A percentile compares a stretch with the other conserved stretches of the same genome.
Conservation (phyloP, 2,888 invertebrate genomes). For the Pyralis farinalis region DNA sequence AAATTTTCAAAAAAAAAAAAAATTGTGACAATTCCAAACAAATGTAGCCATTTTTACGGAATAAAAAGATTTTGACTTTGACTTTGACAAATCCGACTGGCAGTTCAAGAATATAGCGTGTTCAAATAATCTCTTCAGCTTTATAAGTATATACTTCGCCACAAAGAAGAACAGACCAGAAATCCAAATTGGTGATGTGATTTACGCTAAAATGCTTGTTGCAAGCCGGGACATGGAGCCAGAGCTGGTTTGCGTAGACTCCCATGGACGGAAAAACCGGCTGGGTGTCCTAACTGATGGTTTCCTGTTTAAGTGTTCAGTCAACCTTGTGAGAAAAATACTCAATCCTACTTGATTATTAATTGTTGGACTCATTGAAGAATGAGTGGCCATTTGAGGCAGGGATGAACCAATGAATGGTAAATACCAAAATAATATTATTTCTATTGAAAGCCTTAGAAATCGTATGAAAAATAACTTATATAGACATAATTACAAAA, state of each 20-base stretch:
- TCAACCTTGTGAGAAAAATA: constrained; percentile 86
- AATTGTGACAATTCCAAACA: too few relatives aligned
- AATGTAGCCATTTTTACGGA: too few relatives aligned
- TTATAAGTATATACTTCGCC: too few relatives aligned
- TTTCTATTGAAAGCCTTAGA: too few relatives aligned
- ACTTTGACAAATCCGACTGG: too few relatives aligned
- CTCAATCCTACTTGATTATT: constrained; percentile 87
- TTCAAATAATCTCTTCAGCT: too few relatives aligned
- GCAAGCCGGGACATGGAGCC: constrained; percentile 96
- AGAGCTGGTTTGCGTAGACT: constrained; percentile 95
- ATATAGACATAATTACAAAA: too few relatives aligned
- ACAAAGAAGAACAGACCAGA: constrained; percentile 97
- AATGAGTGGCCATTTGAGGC: constrained; percentile 92
- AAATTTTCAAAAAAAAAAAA: too few relatives aligned
- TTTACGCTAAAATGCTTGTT: constrained; percentile 91
- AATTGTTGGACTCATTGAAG: constrained; percentile 86
- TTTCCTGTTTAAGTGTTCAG: constrained; percentile 87
- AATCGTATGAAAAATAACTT: too few relatives aligned
- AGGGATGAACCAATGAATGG: constrained; percentile 97
- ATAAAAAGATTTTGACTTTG: too few relatives aligned
- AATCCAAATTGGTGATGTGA: constrained; percentile 90
- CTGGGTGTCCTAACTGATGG: constrained; percentile 89
- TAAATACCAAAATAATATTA: too few relatives aligned
- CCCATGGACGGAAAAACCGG: constrained; percentile 91
- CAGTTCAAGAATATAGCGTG: too few relatives aligned